phyloP scores from a whole-genome alignment of 1,140 invertebrate species.

The Drosophila ironensis region DNA sequence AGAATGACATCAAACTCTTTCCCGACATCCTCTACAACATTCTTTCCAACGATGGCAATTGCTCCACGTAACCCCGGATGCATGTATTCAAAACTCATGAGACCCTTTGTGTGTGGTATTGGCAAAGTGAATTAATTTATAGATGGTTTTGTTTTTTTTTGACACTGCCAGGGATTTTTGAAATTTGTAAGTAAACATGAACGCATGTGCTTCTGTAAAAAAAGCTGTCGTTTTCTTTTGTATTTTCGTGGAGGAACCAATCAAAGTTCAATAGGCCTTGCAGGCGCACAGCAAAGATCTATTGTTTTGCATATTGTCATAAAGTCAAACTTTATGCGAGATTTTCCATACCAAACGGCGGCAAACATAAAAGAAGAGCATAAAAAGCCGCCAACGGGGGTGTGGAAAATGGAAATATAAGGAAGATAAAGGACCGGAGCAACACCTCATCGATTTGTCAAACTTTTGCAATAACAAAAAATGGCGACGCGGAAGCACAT shows the following conservation, averaged over 20 bases:
- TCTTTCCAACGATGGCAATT: background rate
- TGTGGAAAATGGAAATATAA: conserved; percentile 5
- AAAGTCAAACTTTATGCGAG: conserved; percentile 39
- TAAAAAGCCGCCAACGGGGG: conserved; percentile 26
- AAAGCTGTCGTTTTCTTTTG: no score
- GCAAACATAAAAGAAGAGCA: conserved; percentile 41
- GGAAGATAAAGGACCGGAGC: background rate
- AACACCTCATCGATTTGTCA: conserved; percentile 50
- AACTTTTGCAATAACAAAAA: no score
- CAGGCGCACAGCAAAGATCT: conserved; percentile 24
- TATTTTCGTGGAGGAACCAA: background rate
- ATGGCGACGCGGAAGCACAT: background rate
- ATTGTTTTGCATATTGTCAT: conserved; percentile 34
- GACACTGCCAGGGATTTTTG: background rate
- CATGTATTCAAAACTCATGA: no score
- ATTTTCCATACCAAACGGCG: conserved; percentile 32
- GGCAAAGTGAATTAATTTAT: background rate
- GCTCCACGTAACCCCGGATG: background rate
- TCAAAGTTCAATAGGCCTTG: conserved; percentile 22
- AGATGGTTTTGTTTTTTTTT: background rate
- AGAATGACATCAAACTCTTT: conserved; percentile 69
- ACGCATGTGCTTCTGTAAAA: no score
- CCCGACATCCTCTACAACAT: conserved; percentile 53
- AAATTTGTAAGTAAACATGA: no score
- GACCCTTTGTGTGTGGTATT: background rate